These are phyloP conservation scores for Styela clava DNA, from an alignment of 23 tunicate species.

Conservation along the genomic window DNA sequence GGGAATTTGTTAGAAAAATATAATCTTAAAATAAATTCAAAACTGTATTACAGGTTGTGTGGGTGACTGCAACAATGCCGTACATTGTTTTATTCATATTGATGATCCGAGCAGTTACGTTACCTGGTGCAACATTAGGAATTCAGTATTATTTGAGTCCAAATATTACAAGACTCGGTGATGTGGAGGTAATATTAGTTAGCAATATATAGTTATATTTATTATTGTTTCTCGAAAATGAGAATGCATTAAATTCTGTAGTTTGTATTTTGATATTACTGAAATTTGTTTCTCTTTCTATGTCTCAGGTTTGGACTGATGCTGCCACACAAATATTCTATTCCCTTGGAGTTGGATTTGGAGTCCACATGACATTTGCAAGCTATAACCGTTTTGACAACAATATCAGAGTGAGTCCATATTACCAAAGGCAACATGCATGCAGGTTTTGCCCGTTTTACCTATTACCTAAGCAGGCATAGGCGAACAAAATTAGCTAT, in stretches of 20 bases:
- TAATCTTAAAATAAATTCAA: too few species aligned
- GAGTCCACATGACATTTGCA: conserved; percentile 11
- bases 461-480: too few species aligned
- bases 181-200: not conserved
- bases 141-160: conserved; percentile 1
- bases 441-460: too few species aligned
- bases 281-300: not conserved
- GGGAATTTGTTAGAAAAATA: too few species aligned
- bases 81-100: conserved; percentile 4
- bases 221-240: too few species aligned
- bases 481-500: too few species aligned
- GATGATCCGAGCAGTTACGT: not conserved
- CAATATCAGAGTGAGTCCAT: conserved; percentile 12
- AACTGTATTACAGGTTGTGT: conserved; percentile 4
- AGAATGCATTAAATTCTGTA: too few species aligned
- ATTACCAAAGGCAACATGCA: too few species aligned
- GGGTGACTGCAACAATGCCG: conserved; percentile 6
- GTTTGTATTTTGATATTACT: too few species aligned
- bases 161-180: conserved; percentile 6
- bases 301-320: conserved; percentile 2
- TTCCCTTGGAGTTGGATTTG: conserved; percentile 7
- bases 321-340: conserved; percentile 19
- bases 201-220: too few species aligned
- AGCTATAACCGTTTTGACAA: conserved; percentile 10
- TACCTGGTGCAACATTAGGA: not conserved